Percentiles rank a stretch among this genome's conserved stretches.
These are phyloP conservation scores for Ormyrus pomaceus DNA, from an alignment of 2,888 invertebrate genomes.

Conservation along the genomic window DNA sequence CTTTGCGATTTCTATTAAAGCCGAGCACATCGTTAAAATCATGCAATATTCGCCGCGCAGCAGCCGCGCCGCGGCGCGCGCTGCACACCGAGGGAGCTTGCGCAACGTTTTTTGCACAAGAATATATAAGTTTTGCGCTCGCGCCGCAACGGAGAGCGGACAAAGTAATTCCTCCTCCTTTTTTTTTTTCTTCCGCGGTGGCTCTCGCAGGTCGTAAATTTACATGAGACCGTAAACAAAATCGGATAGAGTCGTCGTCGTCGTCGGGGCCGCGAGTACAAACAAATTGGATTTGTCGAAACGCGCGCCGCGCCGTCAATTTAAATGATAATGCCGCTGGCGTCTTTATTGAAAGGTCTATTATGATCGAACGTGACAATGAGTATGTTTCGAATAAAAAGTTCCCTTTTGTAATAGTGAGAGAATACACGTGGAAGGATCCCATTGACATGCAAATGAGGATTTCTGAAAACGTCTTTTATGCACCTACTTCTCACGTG, in stretches of 20 bases:
- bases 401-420: neutral
- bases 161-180: constrained; percentile 13
- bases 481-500: constrained; percentile 42
- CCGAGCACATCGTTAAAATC: constrained; percentile 45
- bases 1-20: constrained; percentile 49
- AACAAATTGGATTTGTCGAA: constrained; percentile 10
- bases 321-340: constrained; percentile 8
- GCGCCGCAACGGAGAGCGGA: neutral
- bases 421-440: constrained; percentile 3
- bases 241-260: neutral
- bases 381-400: constrained; percentile 10
- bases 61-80: constrained; percentile 4
- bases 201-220: constrained; percentile 27
- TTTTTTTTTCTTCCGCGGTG: constrained; percentile 28
- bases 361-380: constrained; percentile 22
- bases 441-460: constrained; percentile 52
- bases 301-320: neutral
- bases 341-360: constrained; percentile 13
- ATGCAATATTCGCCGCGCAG: constrained; percentile 10
- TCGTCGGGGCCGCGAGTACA: neutral
- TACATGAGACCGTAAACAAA: constrained; percentile 36
- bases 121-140: neutral
- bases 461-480: constrained; percentile 37
- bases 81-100: constrained; percentile 11
- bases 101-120: constrained; percentile 26